Percentiles rank a stretch among this genome's conserved stretches.
These are phyloP conservation scores for Schrankia costaestrigalis DNA, from an alignment of 2,888 invertebrate species.

Conservation along the genomic window DNA sequence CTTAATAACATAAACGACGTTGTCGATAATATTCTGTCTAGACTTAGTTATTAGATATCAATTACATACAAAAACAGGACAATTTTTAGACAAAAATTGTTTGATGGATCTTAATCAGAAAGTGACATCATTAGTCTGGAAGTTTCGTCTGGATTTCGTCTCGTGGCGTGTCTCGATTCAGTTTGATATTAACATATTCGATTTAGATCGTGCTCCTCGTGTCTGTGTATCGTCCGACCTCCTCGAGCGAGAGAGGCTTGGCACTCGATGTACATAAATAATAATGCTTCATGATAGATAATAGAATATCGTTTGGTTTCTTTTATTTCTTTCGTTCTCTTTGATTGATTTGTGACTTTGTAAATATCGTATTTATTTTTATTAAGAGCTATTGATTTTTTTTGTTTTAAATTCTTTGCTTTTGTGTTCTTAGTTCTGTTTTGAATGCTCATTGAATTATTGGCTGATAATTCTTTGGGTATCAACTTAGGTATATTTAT, in stretches of 20 bases:
- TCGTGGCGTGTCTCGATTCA: slow-evolving; percentile 6
- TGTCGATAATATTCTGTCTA: slow-evolving; percentile 29
- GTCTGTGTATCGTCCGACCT: slow-evolving; percentile 30
- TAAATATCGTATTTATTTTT: not conserved
- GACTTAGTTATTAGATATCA: slow-evolving; percentile 24
- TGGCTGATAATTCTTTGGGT: slow-evolving; percentile 54
- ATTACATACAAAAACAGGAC: slow-evolving; percentile 19
- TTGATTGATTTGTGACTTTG: slow-evolving; percentile 11
- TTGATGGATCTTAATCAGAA: slow-evolving; percentile 22
- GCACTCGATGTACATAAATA: slow-evolving; percentile 28
- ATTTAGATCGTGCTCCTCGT: slow-evolving; percentile 16
- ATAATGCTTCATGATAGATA: slow-evolving; percentile 20
- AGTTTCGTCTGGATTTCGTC: slow-evolving; percentile 2
- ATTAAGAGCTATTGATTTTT: not conserved
- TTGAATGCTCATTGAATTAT: slow-evolving; percentile 42
- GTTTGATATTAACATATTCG: slow-evolving; percentile 30
- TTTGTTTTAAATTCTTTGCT: not conserved
- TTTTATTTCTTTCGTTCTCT: slow-evolving; percentile 10
- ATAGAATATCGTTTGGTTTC: slow-evolving; percentile 7
- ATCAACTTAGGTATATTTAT: slow-evolving; percentile 12
- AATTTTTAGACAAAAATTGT: slow-evolving; percentile 19
- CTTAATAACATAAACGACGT: slow-evolving; percentile 9
- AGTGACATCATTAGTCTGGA: slow-evolving; percentile 21
- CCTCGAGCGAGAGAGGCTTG: slow-evolving; percentile 16
- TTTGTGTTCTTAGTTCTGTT: slow-evolving; percentile 3